Conservation (phyloP, 2,797 vertebrate genomes). For the Bradypodion ventrale region DNA sequence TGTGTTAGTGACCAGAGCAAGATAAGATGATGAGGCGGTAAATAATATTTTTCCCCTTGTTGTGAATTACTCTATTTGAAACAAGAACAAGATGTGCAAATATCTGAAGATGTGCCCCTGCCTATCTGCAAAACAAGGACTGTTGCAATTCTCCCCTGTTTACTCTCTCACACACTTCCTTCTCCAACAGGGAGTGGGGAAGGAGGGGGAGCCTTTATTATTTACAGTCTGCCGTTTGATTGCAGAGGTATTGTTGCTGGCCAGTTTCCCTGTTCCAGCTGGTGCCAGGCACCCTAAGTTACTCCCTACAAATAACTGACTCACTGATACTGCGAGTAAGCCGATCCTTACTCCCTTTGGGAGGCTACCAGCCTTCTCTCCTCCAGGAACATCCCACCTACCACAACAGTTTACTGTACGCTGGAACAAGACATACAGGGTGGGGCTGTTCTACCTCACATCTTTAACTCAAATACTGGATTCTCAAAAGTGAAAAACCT, state of each 20-base stretch:
- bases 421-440: constrained; percentile 71
- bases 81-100: neutral
- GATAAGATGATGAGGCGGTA: neutral
- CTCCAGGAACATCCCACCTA: constrained; percentile 74
- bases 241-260: constrained; percentile 71
- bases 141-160: constrained; percentile 63
- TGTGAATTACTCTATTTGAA: constrained; percentile 19
- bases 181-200: constrained; percentile 44
- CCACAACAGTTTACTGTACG: constrained; percentile 80
- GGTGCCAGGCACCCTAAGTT: constrained; percentile 91
- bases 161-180: constrained; percentile 54
- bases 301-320: constrained; percentile 86
- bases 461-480: constrained; percentile 76
- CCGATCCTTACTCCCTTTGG: constrained; percentile 76
- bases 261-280: constrained; percentile 79
- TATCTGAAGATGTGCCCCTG: constrained; percentile 28
- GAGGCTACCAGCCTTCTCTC: constrained; percentile 68
- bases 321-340: constrained; percentile 74
- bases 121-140: constrained; percentile 44
- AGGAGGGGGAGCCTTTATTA: constrained; percentile 73
- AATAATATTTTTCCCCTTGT: neutral
- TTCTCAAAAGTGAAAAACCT: constrained; percentile 68
- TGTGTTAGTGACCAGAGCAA: constrained; percentile 9
- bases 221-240: constrained; percentile 84
- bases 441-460: constrained; percentile 66